phyloP scores from a whole-genome alignment of 1,140 invertebrate genomes.

The Armadillidium nasatum region DNA sequence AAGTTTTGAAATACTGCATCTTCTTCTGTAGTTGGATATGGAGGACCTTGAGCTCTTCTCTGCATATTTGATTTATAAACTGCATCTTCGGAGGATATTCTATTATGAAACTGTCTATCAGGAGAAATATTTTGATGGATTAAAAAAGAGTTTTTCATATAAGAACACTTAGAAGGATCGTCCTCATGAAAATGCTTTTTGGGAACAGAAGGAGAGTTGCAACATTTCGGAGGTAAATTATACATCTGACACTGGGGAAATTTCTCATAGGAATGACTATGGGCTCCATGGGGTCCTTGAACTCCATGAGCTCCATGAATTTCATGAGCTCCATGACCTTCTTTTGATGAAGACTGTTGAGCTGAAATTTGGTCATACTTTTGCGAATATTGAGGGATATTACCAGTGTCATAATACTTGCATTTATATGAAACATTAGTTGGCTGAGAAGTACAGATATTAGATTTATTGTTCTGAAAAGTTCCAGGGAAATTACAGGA shows the following conservation, averaged over 20 bases:
- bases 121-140: not conserved
- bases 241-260: not conserved
- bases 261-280: not conserved
- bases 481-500: not conserved
- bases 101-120: not conserved
- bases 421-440: not conserved
- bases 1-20: not conserved
- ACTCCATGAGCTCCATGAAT: not conserved
- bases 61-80: not conserved
- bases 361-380: not conserved
- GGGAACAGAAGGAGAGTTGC: not conserved
- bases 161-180: not conserved
- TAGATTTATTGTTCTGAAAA: not conserved
- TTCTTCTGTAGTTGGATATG: not conserved
- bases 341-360: not conserved
- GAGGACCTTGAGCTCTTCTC: not conserved
- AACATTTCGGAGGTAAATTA: not conserved
- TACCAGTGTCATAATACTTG: too few relatives aligned
- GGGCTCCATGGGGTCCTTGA: not conserved
- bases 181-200: not conserved
- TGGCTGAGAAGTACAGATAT: not conserved
- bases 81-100: not conserved
- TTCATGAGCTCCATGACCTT: too few relatives aligned
- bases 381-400: too few relatives aligned
- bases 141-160: not conserved